Evolutionary conservation across 2,888 invertebrate genomes (phyloP).

Genomic region (Lasioglossum villosulum): DNA sequence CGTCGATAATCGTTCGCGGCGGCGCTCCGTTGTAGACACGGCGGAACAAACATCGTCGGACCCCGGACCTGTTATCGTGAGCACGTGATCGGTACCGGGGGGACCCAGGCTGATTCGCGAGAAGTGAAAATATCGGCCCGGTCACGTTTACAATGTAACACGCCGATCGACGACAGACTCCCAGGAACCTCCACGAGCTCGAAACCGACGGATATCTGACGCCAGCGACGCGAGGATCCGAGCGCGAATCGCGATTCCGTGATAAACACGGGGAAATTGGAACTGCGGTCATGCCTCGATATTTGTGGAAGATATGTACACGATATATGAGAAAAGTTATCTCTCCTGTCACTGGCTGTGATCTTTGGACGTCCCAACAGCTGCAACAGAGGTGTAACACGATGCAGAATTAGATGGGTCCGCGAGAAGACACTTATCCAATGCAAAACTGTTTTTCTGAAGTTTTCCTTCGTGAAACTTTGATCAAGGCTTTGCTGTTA

Average conservation of each 20-base stretch:
- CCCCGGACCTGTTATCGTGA: constrained; percentile 68
- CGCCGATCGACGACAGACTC: constrained; percentile 50
- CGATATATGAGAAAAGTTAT: background rate
- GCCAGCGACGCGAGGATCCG: background rate
- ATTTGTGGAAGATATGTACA: background rate
- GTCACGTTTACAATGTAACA: constrained; percentile 65
- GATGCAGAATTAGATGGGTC: background rate
- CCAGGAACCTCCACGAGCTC: constrained; percentile 31
- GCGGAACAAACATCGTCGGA: constrained; percentile 75
- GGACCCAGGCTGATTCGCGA: constrained; percentile 50
- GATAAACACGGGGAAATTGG: background rate
- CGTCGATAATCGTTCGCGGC: constrained; percentile 76
- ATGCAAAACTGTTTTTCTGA: background rate
- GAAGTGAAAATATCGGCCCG: constrained; percentile 59
- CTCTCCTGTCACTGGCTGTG: background rate
- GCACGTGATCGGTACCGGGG: constrained; percentile 67
- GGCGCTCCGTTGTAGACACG: constrained; percentile 68
- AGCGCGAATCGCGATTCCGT: background rate
- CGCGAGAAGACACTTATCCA: background rate
- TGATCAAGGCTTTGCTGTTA: background rate
- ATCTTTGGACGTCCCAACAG: background rate
- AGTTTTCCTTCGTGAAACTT: background rate
- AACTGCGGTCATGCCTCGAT: background rate
- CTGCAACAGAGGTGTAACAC: background rate
- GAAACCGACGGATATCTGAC: constrained; percentile 19